phyloP scores from a whole-genome alignment of 2,113 vertebrate genomes.

The Brachionichthys hirsutus region DNA sequence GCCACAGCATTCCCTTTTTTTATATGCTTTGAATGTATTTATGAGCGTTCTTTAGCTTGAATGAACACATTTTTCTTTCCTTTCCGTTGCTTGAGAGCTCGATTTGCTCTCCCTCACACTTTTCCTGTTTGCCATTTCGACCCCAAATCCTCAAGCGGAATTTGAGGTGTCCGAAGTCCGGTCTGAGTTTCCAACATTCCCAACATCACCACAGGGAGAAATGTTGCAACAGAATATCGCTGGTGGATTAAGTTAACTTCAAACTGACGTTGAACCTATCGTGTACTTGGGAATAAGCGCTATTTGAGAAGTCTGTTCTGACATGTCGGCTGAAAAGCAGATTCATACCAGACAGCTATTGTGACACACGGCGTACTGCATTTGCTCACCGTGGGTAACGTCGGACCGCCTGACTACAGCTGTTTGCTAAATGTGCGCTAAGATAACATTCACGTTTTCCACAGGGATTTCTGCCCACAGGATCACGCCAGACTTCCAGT shows the following conservation, averaged over 20 bases:
- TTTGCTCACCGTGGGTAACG: not conserved
- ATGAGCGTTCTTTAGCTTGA: no score
- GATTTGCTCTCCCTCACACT: constrained; percentile 1
- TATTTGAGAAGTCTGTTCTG: no score
- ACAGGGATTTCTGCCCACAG: not conserved
- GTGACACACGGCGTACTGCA: not conserved
- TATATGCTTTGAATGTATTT: no score
- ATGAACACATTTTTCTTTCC: no score
- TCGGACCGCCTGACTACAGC: not conserved
- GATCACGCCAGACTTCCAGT: no score
- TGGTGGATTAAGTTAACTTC: constrained; percentile 33
- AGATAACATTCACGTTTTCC: not conserved
- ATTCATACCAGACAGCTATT: no score
- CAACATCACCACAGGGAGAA: constrained; percentile 40
- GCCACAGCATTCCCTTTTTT: no score
- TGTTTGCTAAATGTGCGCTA: not conserved
- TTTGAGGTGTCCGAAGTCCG: constrained; percentile 22
- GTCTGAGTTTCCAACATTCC: constrained; percentile 24
- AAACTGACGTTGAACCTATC: constrained; percentile 11
- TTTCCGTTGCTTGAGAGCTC: not conserved
- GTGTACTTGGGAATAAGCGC: no score
- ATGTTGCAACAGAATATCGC: constrained; percentile 4
- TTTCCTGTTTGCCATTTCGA: constrained; percentile 16
- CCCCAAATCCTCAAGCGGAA: constrained; percentile 21
- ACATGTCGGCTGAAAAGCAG: no score